phyloP scores from a whole-genome alignment of 2,113 vertebrate species.

The Gymnogyps californianus region DNA sequence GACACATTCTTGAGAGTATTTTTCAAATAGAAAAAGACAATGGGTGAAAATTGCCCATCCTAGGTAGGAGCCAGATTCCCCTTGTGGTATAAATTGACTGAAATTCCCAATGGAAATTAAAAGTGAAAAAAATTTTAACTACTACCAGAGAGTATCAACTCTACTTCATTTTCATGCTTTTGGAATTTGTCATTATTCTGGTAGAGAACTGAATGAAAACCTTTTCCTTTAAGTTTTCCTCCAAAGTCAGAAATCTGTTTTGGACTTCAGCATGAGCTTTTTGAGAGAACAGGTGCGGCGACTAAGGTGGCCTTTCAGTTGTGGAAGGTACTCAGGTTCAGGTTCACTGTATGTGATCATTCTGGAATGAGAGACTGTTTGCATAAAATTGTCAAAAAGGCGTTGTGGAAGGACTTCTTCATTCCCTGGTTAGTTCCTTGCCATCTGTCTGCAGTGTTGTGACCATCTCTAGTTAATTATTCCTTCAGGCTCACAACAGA shows the following conservation, averaged over 20 bases:
- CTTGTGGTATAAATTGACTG: background rate
- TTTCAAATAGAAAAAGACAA: background rate
- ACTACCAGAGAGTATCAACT: background rate
- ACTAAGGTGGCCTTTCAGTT: background rate
- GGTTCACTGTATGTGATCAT: background rate
- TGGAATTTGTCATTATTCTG: background rate
- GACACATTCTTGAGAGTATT: background rate
- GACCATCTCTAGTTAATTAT: constrained; percentile 33
- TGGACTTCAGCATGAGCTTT: background rate
- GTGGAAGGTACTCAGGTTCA: background rate
- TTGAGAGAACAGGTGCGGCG: background rate
- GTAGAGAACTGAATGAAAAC: background rate
- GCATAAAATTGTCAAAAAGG: background rate
- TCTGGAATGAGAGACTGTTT: background rate
- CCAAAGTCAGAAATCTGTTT: background rate
- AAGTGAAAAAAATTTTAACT: background rate
- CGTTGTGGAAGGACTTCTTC: background rate
- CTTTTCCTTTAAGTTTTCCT: background rate
- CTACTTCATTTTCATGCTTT: background rate
- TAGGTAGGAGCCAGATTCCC: background rate
- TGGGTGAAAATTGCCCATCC: background rate
- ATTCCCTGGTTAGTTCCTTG: constrained; percentile 1
- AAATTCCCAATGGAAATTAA: background rate
- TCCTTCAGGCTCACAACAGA: constrained; percentile 18
- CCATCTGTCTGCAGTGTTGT: constrained; percentile 12